Percentiles rank a stretch among this genome's conserved stretches.
Evolutionary conservation across 2,888 invertebrate species (phyloP).

Genomic region (Rotaria magnacalcarata): DNA sequence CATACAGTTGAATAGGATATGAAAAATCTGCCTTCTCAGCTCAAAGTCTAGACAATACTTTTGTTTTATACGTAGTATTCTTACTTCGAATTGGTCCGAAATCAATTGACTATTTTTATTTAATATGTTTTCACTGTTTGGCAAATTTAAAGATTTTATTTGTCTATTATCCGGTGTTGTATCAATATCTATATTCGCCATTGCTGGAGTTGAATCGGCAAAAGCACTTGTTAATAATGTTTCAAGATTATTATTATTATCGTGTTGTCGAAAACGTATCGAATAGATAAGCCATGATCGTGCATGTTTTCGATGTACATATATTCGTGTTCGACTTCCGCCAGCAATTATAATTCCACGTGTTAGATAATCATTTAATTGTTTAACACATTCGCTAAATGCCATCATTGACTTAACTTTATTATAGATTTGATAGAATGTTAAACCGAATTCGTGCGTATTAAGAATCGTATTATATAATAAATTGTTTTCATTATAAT

Average conservation of each 20-base stretch:
- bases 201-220: background rate
- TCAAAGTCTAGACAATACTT: too few species aligned
- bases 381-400: background rate
- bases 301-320: conserved; percentile 12
- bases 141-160: background rate
- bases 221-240: background rate
- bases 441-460: background rate
- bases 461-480: background rate
- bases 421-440: background rate
- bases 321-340: background rate
- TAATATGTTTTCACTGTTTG: background rate
- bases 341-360: background rate
- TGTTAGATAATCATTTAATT: background rate
- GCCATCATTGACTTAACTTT: background rate
- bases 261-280: background rate
- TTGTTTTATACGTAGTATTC: too few species aligned
- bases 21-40: too few species aligned
- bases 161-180: background rate
- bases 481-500: background rate
- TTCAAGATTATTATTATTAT: conserved; percentile 3
- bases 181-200: background rate
- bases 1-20: too few species aligned
- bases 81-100: background rate
- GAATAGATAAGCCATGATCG: background rate
- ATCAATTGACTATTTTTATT: background rate